A percentile compares a stretch with the other conserved stretches of the same genome.
Evolutionary conservation across 2,113 vertebrate genomes (phyloP).

Genomic region (Cavia aperea): DNA sequence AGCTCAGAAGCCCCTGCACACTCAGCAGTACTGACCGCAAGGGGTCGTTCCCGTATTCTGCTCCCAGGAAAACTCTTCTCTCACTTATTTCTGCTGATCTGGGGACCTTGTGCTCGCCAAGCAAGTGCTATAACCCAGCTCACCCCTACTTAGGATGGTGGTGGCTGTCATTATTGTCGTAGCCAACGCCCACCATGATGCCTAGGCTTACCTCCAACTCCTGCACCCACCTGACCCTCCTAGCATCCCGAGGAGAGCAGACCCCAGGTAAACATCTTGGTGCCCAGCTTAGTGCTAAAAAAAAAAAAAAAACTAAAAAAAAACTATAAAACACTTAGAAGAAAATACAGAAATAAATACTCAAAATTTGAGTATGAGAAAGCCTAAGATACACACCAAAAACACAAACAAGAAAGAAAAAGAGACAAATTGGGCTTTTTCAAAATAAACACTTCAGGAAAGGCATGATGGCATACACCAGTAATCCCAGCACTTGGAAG

Average conservation of each 20-base stretch:
- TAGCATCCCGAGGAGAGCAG: background rate
- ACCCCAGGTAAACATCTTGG: background rate
- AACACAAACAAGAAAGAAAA: background rate
- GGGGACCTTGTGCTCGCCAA: background rate
- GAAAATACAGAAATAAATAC: background rate
- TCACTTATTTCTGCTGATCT: background rate
- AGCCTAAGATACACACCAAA: conserved; percentile 4
- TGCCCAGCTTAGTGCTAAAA: background rate
- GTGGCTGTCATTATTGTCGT: background rate
- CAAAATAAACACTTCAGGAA: background rate
- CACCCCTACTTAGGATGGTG: too few relatives aligned
- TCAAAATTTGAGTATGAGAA: background rate
- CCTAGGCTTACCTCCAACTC: background rate
- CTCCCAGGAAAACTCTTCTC: background rate
- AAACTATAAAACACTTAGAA: background rate
- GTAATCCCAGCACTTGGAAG: background rate
- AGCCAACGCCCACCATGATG: background rate
- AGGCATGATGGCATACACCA: background rate
- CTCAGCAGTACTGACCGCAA: too few relatives aligned
- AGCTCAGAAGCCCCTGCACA: background rate
- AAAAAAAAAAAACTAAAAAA: background rate
- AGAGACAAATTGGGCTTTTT: background rate
- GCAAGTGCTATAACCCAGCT: too few relatives aligned
- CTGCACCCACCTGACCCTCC: background rate
- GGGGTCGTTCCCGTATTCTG: background rate